Percentiles rank a stretch among this genome's conserved stretches.
These are phyloP conservation scores for Cataglyphis cursor DNA, from an alignment of 2,888 invertebrate genomes.

Conservation along the genomic window DNA sequence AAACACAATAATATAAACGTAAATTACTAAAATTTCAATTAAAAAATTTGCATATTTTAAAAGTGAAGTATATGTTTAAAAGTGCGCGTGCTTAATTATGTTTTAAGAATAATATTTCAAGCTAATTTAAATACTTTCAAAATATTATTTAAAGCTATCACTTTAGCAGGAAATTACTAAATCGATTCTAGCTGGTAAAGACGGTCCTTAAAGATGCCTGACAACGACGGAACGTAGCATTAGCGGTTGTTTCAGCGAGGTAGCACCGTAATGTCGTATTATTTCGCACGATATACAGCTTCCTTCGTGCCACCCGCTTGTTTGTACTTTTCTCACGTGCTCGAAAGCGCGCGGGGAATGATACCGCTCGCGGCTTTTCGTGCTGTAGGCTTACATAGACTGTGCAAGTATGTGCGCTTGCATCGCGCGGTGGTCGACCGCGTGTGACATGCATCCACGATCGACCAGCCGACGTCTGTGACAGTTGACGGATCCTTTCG, in stretches of 20 bases:
- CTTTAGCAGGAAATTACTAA: background rate
- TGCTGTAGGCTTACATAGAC: constrained; percentile 6
- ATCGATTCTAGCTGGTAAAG: background rate
- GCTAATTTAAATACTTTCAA: background rate
- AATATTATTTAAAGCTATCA: background rate
- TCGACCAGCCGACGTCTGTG: constrained; percentile 34
- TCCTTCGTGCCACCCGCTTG: constrained; percentile 35
- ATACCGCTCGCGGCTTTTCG: constrained; percentile 25
- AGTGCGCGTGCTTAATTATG: background rate
- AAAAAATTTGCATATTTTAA: background rate
- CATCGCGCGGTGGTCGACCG: constrained; percentile 37
- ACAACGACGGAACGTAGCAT: background rate
- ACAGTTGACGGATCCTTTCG: constrained; percentile 55
- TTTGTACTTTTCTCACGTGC: constrained; percentile 35
- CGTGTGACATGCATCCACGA: constrained; percentile 34
- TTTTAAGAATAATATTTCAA: constrained; percentile 5
- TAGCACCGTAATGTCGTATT: constrained; percentile 10
- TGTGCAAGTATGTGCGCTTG: constrained; percentile 16
- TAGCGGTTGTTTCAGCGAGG: background rate
- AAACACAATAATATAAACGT: background rate
- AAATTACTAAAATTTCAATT: background rate
- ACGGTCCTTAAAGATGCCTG: background rate
- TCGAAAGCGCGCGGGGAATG: constrained; percentile 22
- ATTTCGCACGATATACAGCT: constrained; percentile 18
- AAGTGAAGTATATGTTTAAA: background rate